Base-by-base conservation (phyloP, 2,888 invertebrate genomes). In the Artemia sinica region DNA sequence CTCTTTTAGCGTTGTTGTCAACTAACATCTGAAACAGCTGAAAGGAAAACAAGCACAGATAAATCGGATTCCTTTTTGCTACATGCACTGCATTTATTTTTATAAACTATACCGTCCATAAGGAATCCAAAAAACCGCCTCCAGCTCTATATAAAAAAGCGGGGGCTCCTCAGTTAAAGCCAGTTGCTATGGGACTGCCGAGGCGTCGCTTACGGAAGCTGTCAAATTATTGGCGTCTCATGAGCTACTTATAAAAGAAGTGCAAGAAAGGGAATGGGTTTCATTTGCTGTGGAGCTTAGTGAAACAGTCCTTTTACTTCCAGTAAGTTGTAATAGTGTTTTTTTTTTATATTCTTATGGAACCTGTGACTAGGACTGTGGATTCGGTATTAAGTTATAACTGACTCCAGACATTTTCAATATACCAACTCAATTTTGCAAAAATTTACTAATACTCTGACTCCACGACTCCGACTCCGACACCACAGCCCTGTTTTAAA, bases 81-180 rank as follows among this genome's bases (percentile, higher is more conserved):
- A 58, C 63, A n/a, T 58, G 63, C 63, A 18, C 63, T 58, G 63
- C 63, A 8, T 58, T 58, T 28, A 58, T 28, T 58, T 58, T 58
- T 28, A 58, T 58, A n/a, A n/a, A 58, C 63, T 28, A 58, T 58
- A 18, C 63, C 63, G 63, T 58, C 63, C n/a, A 58, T 58, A 58
- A n/a, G 28, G 63, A 58, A 28, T 28, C 63, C 63, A 9, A 58
- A 58, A 28, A 58, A 58, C 9, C n/a, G 63, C 8, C 10, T 58
- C n/a, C 63, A 58, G 63, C 63, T 58, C 63, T 58, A 58, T 58
- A 58, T 58, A 9, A n/a, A 18, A 18, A 58, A 58, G 63, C 10
- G 63, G 63, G 10, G 8, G 3, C n/a, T 18, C 63, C 63, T 58
- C 63, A 2, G 9, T 58, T 9, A 28, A 58, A 28, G 63, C 28